A percentile compares a stretch with the other conserved stretches of the same genome.
Conservation (phyloP, 2,888 invertebrate genomes). For the Portevinia maculata region DNA sequence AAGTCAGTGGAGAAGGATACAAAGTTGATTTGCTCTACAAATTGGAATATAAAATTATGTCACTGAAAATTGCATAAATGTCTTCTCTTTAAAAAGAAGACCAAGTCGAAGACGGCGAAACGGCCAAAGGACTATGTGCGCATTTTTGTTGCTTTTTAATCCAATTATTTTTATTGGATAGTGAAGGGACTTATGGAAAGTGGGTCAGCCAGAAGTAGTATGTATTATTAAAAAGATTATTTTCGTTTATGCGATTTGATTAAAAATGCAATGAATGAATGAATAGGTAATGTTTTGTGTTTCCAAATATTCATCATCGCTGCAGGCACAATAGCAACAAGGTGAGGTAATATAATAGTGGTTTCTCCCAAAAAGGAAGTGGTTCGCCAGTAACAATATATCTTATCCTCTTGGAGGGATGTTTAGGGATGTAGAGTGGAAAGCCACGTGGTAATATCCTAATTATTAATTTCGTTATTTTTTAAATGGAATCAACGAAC, state of each 20-base stretch:
- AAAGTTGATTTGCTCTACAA: constrained; percentile 35
- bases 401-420: background rate
- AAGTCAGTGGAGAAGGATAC: constrained; percentile 1
- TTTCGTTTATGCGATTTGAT: constrained; percentile 58
- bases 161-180: constrained; percentile 58
- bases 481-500: background rate
- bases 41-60: constrained; percentile 39
- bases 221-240: constrained; percentile 57
- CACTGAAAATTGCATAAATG: constrained; percentile 46
- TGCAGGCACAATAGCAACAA: background rate
- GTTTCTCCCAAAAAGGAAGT: background rate
- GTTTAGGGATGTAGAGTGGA: background rate
- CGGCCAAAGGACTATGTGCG: constrained; percentile 29
- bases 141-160: constrained; percentile 47
- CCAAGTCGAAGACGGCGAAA: background rate
- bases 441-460: background rate
- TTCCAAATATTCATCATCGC: constrained; percentile 30
- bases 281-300: constrained; percentile 32
- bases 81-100: constrained; percentile 16
- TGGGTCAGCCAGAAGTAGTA: constrained; percentile 58
- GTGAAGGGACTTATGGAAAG: constrained; percentile 31
- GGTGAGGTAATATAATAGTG: constrained; percentile 29
- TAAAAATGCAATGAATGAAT: constrained; percentile 66
- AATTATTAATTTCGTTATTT: constrained; percentile 4
- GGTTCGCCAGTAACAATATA: constrained; percentile 7